Conservation (phyloP, 2,888 invertebrate genomes). For the Zonitis immaculata region DNA sequence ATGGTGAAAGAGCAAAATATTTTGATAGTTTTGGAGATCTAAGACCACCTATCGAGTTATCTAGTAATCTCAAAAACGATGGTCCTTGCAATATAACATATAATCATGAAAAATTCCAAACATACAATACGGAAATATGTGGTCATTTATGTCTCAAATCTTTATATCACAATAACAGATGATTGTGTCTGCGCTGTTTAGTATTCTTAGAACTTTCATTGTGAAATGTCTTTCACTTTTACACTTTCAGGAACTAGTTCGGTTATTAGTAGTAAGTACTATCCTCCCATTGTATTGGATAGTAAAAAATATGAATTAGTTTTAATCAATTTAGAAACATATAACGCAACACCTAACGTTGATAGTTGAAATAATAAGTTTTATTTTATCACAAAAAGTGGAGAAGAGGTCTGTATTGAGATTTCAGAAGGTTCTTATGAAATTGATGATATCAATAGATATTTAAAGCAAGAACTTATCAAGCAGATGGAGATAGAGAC, state of each 20-base stretch:
- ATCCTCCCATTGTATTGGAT: conserved; percentile 19
- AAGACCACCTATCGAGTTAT: conserved; percentile 11
- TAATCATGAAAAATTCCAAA: conserved; percentile 9
- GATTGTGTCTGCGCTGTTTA: not conserved
- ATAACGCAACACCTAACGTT: conserved; percentile 25
- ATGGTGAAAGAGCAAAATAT: conserved; percentile 5
- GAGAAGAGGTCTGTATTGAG: not conserved
- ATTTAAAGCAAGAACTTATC: not conserved
- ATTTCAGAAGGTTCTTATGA: conserved; percentile 12
- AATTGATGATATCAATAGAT: conserved; percentile 11
- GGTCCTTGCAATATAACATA: conserved; percentile 3
- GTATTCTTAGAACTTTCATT: conserved; percentile 17
- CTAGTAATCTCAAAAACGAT: conserved; percentile 5
- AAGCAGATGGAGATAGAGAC: not conserved
- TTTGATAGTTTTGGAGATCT: conserved; percentile 16
- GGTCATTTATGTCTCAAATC: conserved; percentile 14
- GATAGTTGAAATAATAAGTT: conserved; percentile 7
- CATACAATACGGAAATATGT: conserved; percentile 5
- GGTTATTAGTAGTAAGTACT: conserved; percentile 19
- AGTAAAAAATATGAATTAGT: conserved; percentile 22
- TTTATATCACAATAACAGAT: conserved; percentile 16
- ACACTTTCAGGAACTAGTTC: conserved; percentile 23
- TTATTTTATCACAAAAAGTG: not conserved
- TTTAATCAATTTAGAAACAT: conserved; percentile 22
- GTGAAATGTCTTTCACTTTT: conserved; percentile 18